Percentiles rank a stretch among this genome's conserved stretches.
These are phyloP conservation scores for Galemys pyrenaicus DNA, from an alignment of 2,113 vertebrate species.

Conservation along the genomic window DNA sequence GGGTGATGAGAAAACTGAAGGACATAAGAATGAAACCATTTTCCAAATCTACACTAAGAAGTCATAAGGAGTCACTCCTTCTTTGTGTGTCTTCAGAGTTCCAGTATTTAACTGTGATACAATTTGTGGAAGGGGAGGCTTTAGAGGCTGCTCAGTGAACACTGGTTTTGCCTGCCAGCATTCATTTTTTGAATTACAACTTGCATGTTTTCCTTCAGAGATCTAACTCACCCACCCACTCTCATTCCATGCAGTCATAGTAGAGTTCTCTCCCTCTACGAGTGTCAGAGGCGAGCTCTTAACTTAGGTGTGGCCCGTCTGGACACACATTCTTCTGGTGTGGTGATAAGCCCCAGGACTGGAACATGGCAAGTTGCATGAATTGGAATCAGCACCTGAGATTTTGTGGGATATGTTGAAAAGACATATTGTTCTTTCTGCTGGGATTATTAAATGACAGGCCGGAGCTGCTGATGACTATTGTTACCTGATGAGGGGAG, in stretches of 20 bases:
- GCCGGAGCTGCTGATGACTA: background rate
- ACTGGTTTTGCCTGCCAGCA: background rate
- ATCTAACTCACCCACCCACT: background rate
- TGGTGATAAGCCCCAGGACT: background rate
- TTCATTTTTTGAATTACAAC: background rate
- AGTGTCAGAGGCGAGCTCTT: background rate
- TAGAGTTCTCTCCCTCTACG: accelerated
- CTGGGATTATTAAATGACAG: background rate
- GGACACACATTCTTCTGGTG: background rate
- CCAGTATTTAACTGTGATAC: background rate
- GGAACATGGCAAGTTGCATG: background rate
- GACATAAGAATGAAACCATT: background rate
- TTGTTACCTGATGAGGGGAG: background rate
- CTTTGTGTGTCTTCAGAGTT: background rate
- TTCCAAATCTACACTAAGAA: background rate
- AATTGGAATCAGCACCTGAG: background rate
- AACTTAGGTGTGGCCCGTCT: background rate
- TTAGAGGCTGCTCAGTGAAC: background rate
- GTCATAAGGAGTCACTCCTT: background rate
- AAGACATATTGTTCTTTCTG: background rate
- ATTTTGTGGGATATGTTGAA: background rate
- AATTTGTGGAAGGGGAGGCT: background rate
- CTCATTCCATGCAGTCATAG: background rate
- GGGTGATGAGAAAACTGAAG: background rate
- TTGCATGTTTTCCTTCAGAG: background rate